Percentiles rank a stretch among this genome's conserved stretches.
phyloP scores from a whole-genome alignment of 2,113 vertebrate genomes.

The Falcunculus frontatus region DNA sequence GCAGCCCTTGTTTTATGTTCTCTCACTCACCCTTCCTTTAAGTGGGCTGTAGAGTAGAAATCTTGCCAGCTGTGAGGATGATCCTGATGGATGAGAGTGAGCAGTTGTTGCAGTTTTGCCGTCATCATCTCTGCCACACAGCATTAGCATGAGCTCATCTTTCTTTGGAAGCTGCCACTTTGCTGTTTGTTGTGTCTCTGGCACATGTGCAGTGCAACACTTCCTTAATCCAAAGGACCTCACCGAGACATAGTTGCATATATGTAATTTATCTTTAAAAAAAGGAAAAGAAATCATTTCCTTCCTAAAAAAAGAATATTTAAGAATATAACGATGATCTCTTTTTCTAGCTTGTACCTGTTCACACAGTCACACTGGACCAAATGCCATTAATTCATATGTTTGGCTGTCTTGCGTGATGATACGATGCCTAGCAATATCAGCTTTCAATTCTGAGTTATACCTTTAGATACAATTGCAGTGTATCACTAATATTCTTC shows the following conservation, averaged over 20 bases:
- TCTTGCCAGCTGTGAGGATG: background rate
- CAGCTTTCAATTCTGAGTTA: background rate
- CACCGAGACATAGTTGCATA: background rate
- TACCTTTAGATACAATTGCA: background rate
- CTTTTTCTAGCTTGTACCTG: background rate
- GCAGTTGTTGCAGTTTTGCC: background rate
- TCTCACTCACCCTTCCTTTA: background rate
- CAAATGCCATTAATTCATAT: background rate
- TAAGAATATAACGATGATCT: background rate
- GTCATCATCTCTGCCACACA: background rate
- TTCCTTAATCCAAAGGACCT: background rate
- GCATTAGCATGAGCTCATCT: background rate
- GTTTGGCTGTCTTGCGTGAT: background rate
- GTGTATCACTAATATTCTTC: background rate
- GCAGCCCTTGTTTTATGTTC: background rate
- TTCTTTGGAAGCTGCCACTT: background rate
- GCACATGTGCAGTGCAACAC: fast-evolving
- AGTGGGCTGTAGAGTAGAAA: background rate
- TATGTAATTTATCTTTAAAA: background rate
- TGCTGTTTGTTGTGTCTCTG: background rate
- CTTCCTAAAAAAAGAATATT: background rate
- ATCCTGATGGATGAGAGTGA: background rate
- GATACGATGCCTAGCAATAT: background rate
- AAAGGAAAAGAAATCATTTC: background rate
- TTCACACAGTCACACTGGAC: background rate